Evolutionary conservation across 2,797 vertebrate species (phyloP).

Genomic region (Tarsius wallacei): DNA sequence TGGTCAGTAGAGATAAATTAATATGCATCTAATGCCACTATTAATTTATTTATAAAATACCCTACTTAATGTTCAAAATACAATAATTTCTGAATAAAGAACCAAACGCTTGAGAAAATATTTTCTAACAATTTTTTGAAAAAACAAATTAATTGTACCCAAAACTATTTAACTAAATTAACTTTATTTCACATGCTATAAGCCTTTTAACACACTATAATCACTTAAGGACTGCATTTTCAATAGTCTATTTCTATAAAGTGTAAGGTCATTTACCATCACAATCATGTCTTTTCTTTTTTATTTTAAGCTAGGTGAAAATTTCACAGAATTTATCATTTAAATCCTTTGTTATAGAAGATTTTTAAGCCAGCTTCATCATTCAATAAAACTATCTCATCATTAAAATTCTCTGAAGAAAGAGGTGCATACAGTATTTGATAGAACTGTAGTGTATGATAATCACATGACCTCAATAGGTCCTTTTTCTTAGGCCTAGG

Average conservation of each 20-base stretch:
- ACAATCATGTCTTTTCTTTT: background rate
- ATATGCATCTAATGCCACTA: constrained; percentile 58
- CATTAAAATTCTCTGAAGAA: background rate
- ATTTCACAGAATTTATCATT: constrained; percentile 48
- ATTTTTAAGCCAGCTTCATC: background rate
- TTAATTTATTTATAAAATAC: constrained; percentile 73
- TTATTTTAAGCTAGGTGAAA: constrained; percentile 25
- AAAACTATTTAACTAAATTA: constrained; percentile 44
- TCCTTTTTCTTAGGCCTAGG: background rate
- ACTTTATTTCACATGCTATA: constrained; percentile 20
- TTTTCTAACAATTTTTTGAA: constrained; percentile 65
- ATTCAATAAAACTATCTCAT: background rate
- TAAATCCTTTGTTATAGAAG: background rate
- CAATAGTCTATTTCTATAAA: background rate
- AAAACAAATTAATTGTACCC: constrained; percentile 41
- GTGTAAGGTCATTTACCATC: background rate
- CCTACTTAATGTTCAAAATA: constrained; percentile 71
- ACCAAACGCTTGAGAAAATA: constrained; percentile 49
- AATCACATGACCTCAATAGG: background rate
- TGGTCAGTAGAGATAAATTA: constrained; percentile 76
- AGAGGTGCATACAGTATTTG: background rate
- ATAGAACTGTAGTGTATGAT: background rate
- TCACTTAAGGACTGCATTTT: background rate
- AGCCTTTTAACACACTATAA: background rate
- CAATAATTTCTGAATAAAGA: constrained; percentile 59